phyloP scores from a whole-genome alignment of 2,888 invertebrate species.

The Criorhina ranunculi region DNA sequence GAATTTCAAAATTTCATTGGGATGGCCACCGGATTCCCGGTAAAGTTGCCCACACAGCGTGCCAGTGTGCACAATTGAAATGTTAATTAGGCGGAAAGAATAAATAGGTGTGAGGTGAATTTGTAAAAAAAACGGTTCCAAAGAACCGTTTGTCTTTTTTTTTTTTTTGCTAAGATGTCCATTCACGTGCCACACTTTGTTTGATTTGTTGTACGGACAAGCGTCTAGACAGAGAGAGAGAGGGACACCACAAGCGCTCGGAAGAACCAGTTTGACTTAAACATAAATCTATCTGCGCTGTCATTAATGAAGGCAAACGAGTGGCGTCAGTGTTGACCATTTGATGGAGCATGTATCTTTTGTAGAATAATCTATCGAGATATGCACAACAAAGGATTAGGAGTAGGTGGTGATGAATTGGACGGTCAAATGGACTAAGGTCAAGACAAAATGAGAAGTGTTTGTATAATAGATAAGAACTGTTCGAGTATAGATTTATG shows the following conservation, averaged over 20 bases:
- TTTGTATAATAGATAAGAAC: too few species aligned
- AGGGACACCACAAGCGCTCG: slow-evolving; percentile 5
- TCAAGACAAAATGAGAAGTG: not conserved
- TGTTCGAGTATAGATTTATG: too few species aligned
- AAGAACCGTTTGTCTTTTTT: slow-evolving; percentile 9
- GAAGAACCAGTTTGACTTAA: not conserved
- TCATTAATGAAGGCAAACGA: slow-evolving; percentile 17
- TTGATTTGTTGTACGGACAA: not conserved
- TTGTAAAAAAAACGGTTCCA: slow-evolving; percentile 2
- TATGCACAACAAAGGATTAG: not conserved
- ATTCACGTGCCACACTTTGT: slow-evolving; percentile 1
- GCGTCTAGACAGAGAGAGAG: not conserved
- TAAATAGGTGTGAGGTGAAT: slow-evolving; percentile 69
- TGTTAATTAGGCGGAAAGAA: slow-evolving; percentile 71
- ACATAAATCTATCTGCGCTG: not conserved
- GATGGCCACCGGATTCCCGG: slow-evolving; percentile 67
- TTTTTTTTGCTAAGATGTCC: not conserved
- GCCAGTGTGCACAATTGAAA: slow-evolving; percentile 71
- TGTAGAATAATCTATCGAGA: not conserved
- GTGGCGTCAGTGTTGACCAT: slow-evolving; percentile 25
- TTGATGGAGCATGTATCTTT: not conserved
- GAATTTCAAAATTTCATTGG: slow-evolving; percentile 55
- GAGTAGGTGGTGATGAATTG: not conserved
- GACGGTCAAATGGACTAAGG: not conserved
- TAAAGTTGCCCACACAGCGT: slow-evolving; percentile 59